Percentiles rank a stretch among this genome's conserved stretches.
Conservation (phyloP, 2,113 vertebrate genomes). For the Callocephalon fimbriatum region DNA sequence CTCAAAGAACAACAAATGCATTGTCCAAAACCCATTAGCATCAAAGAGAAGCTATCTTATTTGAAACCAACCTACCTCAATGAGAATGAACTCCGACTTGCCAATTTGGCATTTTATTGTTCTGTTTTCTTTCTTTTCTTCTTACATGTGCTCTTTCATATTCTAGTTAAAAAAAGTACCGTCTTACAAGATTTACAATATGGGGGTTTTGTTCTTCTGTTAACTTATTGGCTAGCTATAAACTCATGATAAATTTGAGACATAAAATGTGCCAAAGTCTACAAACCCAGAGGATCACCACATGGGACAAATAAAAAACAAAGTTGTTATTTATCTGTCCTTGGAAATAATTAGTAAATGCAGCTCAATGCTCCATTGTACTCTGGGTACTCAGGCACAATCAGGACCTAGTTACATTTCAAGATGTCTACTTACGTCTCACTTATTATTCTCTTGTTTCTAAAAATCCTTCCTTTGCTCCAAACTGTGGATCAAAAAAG, state of each 20-base stretch:
- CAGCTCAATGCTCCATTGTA: not conserved
- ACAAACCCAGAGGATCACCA: slow-evolving; percentile 36
- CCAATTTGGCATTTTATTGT: not conserved
- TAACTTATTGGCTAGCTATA: slow-evolving; percentile 39
- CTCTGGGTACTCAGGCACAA: not conserved
- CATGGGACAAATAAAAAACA: slow-evolving; percentile 44
- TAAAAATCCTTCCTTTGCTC: not conserved
- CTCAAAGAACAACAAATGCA: not conserved
- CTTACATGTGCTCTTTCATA: not conserved
- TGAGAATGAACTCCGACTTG: not conserved
- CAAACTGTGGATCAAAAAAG: not conserved
- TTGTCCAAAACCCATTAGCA: not conserved
- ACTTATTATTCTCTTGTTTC: not conserved
- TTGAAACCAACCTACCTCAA: not conserved
- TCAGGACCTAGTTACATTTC: not conserved
- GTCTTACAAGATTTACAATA: not conserved
- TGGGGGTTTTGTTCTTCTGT: not conserved
- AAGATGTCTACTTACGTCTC: not conserved
- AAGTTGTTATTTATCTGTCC: slow-evolving; percentile 37
- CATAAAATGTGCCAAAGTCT: slow-evolving; percentile 43
- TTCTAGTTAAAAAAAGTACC: not conserved
- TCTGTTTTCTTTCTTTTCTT: not conserved
- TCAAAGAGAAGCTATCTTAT: not conserved
- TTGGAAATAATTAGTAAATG: slow-evolving; percentile 62
- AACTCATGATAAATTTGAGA: slow-evolving; percentile 51